Base-by-base conservation (phyloP, 2,113 vertebrate genomes). In the Dolichallabes microphthalmus region DNA sequence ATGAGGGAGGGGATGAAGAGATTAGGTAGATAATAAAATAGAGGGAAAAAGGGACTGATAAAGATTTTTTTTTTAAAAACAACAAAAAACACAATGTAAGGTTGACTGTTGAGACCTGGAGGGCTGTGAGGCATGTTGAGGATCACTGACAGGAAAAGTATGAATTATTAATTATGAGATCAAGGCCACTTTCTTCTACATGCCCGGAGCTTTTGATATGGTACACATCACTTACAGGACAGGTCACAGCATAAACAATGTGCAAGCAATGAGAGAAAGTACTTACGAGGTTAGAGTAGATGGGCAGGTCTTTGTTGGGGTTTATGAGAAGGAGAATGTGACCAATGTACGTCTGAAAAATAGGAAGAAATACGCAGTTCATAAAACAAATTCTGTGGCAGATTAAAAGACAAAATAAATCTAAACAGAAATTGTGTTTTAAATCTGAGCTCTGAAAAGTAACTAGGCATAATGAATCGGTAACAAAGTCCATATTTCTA, bases 251-350 rank as follows among this genome's bases (percentile, higher is more conserved):
- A 60, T 66, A 57, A 53, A 55, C 27, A 79, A 6, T 8, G 0
- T 52, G 32, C 45, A 22, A 50, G 27, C 55, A 66, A 15, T 11
- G 35, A 19, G 52, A 88, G 86, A 25, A 57, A 57, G 25, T 68
- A 84, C 97, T 97, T 93, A 99, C 98, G 94, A 96, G 87, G 52
- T 95, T 92, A 81, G 97, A 99, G 93, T 99, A 99, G 90, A 99
- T 96, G 53, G 97, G 97, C 85, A 99, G 96, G 82, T 97, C 96
- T 92, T 98, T 99, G 92, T 97, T 97, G 22, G 98, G 98, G 82
- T 99, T 99, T 81, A 98, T 95, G 87, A 98, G 95, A 85, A 99
- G 92, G 55, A 99, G 94, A 91, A 96, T 97, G 91, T 99, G 95
- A 84, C 98, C 98, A 77, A 99, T 94, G 82, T 98, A 99, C 9